A percentile compares a stretch with the other conserved stretches of the same genome.
These are phyloP conservation scores for Epizoanthus scotinus DNA, from an alignment of 92 coral and sea anemone genomes.

Conservation along the genomic window DNA sequence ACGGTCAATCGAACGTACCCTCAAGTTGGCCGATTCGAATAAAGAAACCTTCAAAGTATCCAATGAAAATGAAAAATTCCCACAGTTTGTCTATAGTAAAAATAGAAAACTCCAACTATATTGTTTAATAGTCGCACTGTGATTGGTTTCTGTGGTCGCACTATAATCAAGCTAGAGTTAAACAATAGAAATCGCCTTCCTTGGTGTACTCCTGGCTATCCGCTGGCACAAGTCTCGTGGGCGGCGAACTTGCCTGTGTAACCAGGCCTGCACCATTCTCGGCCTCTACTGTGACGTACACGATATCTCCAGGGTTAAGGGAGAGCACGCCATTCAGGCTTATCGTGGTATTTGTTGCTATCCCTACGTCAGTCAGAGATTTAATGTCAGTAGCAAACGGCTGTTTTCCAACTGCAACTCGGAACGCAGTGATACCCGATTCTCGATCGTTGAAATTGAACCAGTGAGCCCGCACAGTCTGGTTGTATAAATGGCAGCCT, in stretches of 20 bases:
- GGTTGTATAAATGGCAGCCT: conserved; percentile 81
- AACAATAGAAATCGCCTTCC: conserved; percentile 76
- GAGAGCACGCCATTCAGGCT: conserved; percentile 50
- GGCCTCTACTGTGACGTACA: conserved; percentile 77
- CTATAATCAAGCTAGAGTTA: conserved; percentile 33
- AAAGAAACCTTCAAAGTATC: too few species aligned
- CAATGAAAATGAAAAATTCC: too few species aligned
- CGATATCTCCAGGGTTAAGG: conserved; percentile 62
- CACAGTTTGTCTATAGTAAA: too few species aligned
- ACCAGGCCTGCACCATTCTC: conserved; percentile 79
- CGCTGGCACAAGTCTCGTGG: conserved; percentile 79
- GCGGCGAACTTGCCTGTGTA: conserved; percentile 61
- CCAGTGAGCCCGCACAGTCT: conserved; percentile 84
- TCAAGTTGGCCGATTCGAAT: too few species aligned
- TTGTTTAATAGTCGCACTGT: too few species aligned
- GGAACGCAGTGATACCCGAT: conserved; percentile 74
- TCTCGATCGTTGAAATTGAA: conserved; percentile 73
- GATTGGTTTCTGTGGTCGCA: neutral
- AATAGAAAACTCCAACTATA: too few species aligned
- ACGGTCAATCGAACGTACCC: too few species aligned
- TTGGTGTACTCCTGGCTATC: conserved; percentile 46
- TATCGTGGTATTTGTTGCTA: conserved; percentile 52
- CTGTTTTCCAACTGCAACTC: conserved; percentile 65
- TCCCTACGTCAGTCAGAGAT: conserved; percentile 57
- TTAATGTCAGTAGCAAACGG: conserved; percentile 54